A percentile compares a stretch with the other conserved stretches of the same genome.
phyloP scores from a whole-genome alignment of 2,797 vertebrate species.

The Calcarius lapponicus region DNA sequence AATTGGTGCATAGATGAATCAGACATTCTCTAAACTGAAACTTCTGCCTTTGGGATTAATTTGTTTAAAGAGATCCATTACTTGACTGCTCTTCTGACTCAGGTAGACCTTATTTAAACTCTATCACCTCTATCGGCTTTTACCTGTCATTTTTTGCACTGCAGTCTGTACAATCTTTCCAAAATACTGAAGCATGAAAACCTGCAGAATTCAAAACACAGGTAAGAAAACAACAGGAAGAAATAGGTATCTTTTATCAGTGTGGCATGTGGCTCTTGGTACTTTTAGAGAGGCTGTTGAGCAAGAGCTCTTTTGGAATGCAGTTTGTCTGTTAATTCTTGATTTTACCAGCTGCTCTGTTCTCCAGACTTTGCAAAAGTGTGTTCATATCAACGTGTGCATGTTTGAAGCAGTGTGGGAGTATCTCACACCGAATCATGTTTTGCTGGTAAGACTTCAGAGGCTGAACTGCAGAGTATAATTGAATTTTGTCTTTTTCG shows the following conservation, averaged over 20 bases:
- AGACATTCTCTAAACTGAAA: neutral
- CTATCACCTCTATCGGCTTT: neutral
- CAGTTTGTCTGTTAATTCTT: slow-evolving; percentile 11
- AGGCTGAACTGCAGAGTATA: neutral
- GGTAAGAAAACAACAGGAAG: neutral
- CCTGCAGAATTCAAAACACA: neutral
- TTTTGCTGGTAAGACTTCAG: neutral
- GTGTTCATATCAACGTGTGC: neutral
- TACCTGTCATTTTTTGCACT: neutral
- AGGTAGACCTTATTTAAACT: neutral
- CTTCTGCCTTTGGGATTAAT: neutral
- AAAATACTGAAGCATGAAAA: neutral
- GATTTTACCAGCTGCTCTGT: slow-evolving; percentile 14
- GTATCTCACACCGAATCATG: neutral
- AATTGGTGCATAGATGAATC: neutral
- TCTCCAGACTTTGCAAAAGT: slow-evolving; percentile 37
- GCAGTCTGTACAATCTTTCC: neutral
- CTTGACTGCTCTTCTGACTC: neutral
- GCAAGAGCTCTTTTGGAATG: slow-evolving; percentile 44
- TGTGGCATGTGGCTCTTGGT: neutral
- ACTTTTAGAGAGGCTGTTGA: slow-evolving; percentile 2
- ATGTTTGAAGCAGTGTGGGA: neutral
- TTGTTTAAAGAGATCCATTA: neutral
- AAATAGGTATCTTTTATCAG: slow-evolving; percentile 16
- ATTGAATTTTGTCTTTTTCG: neutral